Percentiles rank a stretch among this genome's conserved stretches.
phyloP scores from a whole-genome alignment of 2,797 vertebrate genomes.

The Menidia menidia region DNA sequence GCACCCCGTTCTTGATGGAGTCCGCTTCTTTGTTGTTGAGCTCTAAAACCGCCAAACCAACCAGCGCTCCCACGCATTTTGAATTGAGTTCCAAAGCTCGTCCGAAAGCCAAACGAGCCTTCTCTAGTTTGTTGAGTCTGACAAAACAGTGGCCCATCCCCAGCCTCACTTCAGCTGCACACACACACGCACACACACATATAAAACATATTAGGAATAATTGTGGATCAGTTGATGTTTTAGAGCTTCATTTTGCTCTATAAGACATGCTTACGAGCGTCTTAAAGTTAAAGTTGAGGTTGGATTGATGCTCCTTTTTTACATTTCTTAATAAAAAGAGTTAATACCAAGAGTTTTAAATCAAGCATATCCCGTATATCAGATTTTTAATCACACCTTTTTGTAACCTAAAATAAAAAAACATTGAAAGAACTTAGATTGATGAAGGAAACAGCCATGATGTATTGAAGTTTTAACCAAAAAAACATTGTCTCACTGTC shows the following conservation, averaged over 20 bases:
- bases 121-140: slow-evolving; percentile 97
- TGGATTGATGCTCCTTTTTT: too few relatives aligned
- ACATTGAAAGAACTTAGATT: not conserved
- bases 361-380: too few relatives aligned
- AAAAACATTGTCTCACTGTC: slow-evolving; percentile 3
- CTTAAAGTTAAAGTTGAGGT: too few relatives aligned
- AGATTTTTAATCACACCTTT: not conserved
- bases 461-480: not conserved
- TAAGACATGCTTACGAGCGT: too few relatives aligned
- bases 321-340: too few relatives aligned
- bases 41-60: slow-evolving; percentile 96
- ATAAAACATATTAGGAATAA: not conserved
- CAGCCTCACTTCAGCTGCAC: slow-evolving; percentile 92
- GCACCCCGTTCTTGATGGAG: slow-evolving; percentile 99
- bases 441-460: not conserved
- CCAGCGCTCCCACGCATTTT: slow-evolving; percentile 96
- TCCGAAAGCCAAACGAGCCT: slow-evolving; percentile 94
- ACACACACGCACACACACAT: slow-evolving; percentile 31
- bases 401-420: not conserved
- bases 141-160: slow-evolving; percentile 99
- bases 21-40: slow-evolving; percentile 99
- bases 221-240: too few relatives aligned
- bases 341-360: too few relatives aligned
- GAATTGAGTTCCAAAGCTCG: slow-evolving; percentile 96
- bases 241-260: too few relatives aligned